Percentiles rank a stretch among this genome's conserved stretches.
These are phyloP conservation scores for Cliona cf. orientalis DNA, from an alignment of 37 sponge, comb jelly and placozoan species.

Conservation along the genomic window DNA sequence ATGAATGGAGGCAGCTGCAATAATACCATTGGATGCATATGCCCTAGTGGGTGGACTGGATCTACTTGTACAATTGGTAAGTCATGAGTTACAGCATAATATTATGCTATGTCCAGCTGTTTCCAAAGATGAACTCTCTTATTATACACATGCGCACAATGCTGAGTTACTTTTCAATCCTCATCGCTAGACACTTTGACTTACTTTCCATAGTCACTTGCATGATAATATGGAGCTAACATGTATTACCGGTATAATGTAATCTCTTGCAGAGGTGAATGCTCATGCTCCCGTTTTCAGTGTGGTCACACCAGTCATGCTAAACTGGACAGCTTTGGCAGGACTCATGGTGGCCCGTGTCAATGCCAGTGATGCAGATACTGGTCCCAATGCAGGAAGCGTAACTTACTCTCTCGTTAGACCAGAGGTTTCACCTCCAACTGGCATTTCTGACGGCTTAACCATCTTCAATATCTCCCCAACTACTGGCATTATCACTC, in stretches of 20 bases:
- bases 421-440: slow-evolving; percentile 11
- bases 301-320: neutral
- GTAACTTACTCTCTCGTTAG: slow-evolving; percentile 22
- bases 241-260: neutral
- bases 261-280: slow-evolving; percentile 47
- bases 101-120: neutral
- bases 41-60: slow-evolving; percentile 38
- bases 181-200: no score
- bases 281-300: slow-evolving; percentile 27
- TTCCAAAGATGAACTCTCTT: no score
- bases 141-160: no score
- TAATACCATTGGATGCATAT: slow-evolving; percentile 27
- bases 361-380: slow-evolving; percentile 51
- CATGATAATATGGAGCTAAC: no score
- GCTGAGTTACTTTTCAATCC: no score
- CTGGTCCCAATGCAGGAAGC: slow-evolving; percentile 2
- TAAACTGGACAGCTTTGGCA: neutral
- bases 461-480: slow-evolving; percentile 21
- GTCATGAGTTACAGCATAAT: neutral
- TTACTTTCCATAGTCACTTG: no score
- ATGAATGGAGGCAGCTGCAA: slow-evolving; percentile 36
- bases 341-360: slow-evolving; percentile 11
- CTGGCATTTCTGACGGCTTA: slow-evolving; percentile 11
- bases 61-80: slow-evolving; percentile 25
- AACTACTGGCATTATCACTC: slow-evolving; percentile 12